Conservation (phyloP, 2,888 invertebrate species). For the Temnothorax rugatulus region DNA sequence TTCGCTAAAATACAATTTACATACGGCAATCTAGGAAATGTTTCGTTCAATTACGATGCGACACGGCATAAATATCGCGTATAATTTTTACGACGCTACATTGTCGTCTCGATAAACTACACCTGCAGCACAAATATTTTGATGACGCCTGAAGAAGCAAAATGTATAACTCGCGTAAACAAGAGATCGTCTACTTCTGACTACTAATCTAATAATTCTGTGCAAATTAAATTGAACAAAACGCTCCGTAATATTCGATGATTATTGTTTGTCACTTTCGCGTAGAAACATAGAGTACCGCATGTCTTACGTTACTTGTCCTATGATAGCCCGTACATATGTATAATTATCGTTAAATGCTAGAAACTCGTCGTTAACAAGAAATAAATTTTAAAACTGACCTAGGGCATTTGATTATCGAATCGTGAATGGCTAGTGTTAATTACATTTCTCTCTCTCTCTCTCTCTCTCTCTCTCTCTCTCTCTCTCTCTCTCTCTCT, state of each 20-base stretch:
- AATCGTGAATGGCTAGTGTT: constrained; percentile 47
- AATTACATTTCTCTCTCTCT: constrained; percentile 38
- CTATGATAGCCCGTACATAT: constrained; percentile 58
- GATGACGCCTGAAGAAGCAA: background rate
- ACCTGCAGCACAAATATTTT: background rate
- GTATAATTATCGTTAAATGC: constrained; percentile 43
- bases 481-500: background rate
- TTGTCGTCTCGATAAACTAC: constrained; percentile 47
- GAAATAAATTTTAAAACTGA: constrained; percentile 58
- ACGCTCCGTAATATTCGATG: constrained; percentile 52
- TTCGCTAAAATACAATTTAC: constrained; percentile 58
- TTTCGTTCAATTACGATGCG: constrained; percentile 59
- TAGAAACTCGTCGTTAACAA: constrained; percentile 57
- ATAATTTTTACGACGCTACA: background rate
- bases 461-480: background rate
- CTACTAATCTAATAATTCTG: constrained; percentile 20
- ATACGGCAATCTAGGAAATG: constrained; percentile 54
- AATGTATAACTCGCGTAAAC: constrained; percentile 17
- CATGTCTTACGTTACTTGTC: constrained; percentile 52
- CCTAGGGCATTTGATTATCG: constrained; percentile 70
- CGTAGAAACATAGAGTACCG: constrained; percentile 50
- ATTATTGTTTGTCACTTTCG: constrained; percentile 45
- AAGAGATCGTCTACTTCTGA: background rate
- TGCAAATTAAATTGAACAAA: constrained; percentile 62
- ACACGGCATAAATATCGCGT: background rate